Conservation (phyloP, 2,888 invertebrate genomes). For the Drosophila subsilvestris region DNA sequence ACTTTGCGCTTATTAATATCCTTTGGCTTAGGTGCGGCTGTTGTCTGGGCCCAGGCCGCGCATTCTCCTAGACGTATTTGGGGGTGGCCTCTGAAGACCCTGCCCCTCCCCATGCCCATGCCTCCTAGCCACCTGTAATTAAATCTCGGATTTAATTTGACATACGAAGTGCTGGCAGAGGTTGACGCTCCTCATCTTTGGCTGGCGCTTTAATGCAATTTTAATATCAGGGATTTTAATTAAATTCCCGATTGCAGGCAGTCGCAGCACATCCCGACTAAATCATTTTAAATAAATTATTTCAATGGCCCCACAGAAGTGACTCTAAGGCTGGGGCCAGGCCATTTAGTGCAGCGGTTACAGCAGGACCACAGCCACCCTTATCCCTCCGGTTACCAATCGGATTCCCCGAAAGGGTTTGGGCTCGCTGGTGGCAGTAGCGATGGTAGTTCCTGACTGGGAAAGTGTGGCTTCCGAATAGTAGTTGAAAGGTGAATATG, state of each 20-base stretch:
- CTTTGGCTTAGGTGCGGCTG: slow-evolving; percentile 63
- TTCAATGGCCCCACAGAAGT: slow-evolving; percentile 48
- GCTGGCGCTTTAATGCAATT: slow-evolving; percentile 65
- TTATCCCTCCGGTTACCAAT: neutral
- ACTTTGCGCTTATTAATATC: slow-evolving; percentile 77
- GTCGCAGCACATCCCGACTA: slow-evolving; percentile 55
- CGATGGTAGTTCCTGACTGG: neutral
- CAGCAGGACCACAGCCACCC: slow-evolving; percentile 21
- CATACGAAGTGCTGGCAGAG: slow-evolving; percentile 49
- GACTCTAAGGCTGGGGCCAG: slow-evolving; percentile 47
- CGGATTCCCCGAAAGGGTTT: neutral
- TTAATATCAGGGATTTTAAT: slow-evolving; percentile 73
- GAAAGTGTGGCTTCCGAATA: neutral
- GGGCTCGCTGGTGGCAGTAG: neutral
- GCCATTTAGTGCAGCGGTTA: slow-evolving; percentile 55
- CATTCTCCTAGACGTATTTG: neutral
- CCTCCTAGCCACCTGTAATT: slow-evolving; percentile 52
- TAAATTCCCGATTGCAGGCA: slow-evolving; percentile 62
- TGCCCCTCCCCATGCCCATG: neutral
- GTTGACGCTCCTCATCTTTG: slow-evolving; percentile 47
- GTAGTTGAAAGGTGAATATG: neutral
- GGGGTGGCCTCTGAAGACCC: neutral
- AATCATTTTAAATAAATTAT: slow-evolving; percentile 66
- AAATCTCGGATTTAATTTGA: slow-evolving; percentile 72
- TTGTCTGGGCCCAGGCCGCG: neutral